Evolutionary conservation across 2,888 invertebrate genomes (phyloP), one percentile per base, ranked within the genome.

Genomic region (Gnatocerus cornutus): DNA sequence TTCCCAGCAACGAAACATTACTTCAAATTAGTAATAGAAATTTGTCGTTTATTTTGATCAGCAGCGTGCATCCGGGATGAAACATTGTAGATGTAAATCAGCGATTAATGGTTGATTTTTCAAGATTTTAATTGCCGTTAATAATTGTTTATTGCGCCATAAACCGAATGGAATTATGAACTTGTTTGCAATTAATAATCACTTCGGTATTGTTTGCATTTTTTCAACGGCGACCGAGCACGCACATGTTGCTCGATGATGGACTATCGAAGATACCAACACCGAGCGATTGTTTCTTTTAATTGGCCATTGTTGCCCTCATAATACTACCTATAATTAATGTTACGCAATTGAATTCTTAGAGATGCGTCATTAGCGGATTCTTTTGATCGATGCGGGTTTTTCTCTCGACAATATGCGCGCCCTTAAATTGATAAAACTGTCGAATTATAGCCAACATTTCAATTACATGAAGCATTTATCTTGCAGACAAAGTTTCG

Each of bases 401-500:
- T 21, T 21, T 21, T 4, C 21, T 21, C 21, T 21, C 37, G 14
- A 37, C 39, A 55, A 55, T 55, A 16, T 29, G 55, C 7, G n/a
- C 7, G 37, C 6, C 8, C 48, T 33, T 69, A 69, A 56, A 70
- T 70, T 70, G 73, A 71, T 71, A 70, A 71, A 73, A 70, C 71
- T 68, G 74, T 66, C 68, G 69, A 72, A 74, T 74, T 73, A 73
- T 73, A 48, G 63, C 64, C 58, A 71, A 71, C 68, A 58, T 73
- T 75, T 75, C 74, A 75, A 70, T 70, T 70, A 70, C 70, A 33
- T 29, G 37, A 27, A 70, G 73, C 72, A 77, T 77, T 77, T 77
- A 77, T 77, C 75, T 76, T 74, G 43, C 65, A 74, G 67, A 76
- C 74, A 75, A 76, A 77, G 75, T 76, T 77, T 76, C 52, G 69